Evolutionary conservation across 2,888 invertebrate genomes (phyloP).

Genomic region (Pycnomerus fuliginosus): DNA sequence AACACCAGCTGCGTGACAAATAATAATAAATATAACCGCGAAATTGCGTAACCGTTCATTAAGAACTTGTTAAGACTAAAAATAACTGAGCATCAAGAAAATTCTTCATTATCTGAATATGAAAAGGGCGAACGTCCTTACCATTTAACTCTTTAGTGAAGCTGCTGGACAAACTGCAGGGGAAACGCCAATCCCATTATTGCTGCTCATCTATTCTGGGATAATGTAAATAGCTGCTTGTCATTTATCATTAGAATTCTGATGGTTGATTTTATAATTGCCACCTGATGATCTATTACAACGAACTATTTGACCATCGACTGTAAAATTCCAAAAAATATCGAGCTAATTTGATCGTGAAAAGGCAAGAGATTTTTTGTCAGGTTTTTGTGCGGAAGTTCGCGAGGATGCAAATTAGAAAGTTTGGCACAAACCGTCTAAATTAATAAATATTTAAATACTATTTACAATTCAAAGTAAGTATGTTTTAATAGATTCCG

Average conservation of each 20-base stretch:
- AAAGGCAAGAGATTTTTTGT: too few relatives aligned
- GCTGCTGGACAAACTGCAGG: background rate
- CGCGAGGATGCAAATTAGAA: conserved; percentile 29
- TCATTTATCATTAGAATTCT: conserved; percentile 17
- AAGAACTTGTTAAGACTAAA: conserved; percentile 29
- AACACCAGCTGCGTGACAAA: conserved; percentile 53
- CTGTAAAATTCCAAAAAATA: background rate
- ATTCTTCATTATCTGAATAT: conserved; percentile 26
- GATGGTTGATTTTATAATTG: conserved; percentile 25
- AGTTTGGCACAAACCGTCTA: conserved; percentile 25
- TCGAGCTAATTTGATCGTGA: too few relatives aligned
- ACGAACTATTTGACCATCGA: conserved; percentile 21
- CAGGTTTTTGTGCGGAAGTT: too few relatives aligned
- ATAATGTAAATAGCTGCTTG: conserved; percentile 21
- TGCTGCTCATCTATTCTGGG: conserved; percentile 14
- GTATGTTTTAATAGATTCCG: conserved; percentile 44
- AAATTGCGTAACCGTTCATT: conserved; percentile 43
- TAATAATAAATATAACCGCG: conserved; percentile 49
- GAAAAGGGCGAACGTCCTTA: too few relatives aligned
- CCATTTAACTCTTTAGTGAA: too few relatives aligned
- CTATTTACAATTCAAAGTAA: conserved; percentile 49
- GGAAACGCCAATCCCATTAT: conserved; percentile 4
- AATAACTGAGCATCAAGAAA: conserved; percentile 26
- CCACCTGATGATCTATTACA: conserved; percentile 26
- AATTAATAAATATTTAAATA: conserved; percentile 45